Percentiles rank a stretch among this genome's conserved stretches.
phyloP scores from a whole-genome alignment of 1,140 invertebrate species.

The Sinella curviseta region DNA sequence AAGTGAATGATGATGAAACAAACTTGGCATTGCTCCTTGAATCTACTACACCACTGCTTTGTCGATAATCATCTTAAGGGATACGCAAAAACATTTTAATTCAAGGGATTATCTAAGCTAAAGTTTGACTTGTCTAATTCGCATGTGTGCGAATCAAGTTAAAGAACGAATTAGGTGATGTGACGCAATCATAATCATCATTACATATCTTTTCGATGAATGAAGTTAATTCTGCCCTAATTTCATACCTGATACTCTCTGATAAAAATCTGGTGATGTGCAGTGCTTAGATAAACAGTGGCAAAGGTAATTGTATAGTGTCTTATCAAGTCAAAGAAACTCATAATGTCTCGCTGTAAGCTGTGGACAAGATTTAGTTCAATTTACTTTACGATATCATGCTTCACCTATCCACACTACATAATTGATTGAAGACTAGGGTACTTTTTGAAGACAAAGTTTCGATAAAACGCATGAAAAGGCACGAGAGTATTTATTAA shows the following conservation, averaged over 20 bases:
- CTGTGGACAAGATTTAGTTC: no score
- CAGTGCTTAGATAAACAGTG: no score
- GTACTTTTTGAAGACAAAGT: no score
- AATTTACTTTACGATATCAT: no score
- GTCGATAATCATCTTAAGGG: background rate
- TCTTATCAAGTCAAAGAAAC: no score
- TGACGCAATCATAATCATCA: background rate
- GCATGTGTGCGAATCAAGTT: background rate
- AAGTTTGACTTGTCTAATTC: no score
- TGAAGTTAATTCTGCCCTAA: background rate
- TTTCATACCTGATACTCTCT: conserved; percentile 1
- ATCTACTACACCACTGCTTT: background rate
- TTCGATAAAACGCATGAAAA: no score
- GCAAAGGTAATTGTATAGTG: no score
- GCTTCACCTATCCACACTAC: no score
- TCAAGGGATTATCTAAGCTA: background rate
- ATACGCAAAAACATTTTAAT: background rate
- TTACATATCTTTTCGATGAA: background rate
- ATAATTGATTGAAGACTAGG: no score
- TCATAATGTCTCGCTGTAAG: no score
- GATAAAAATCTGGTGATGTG: background rate
- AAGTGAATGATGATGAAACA: background rate
- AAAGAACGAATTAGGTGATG: background rate
- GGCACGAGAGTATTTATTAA: no score
- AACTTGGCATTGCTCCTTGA: conserved; percentile 13